Conservation (phyloP, 2,888 invertebrate species). For the Melipona bicolor region DNA sequence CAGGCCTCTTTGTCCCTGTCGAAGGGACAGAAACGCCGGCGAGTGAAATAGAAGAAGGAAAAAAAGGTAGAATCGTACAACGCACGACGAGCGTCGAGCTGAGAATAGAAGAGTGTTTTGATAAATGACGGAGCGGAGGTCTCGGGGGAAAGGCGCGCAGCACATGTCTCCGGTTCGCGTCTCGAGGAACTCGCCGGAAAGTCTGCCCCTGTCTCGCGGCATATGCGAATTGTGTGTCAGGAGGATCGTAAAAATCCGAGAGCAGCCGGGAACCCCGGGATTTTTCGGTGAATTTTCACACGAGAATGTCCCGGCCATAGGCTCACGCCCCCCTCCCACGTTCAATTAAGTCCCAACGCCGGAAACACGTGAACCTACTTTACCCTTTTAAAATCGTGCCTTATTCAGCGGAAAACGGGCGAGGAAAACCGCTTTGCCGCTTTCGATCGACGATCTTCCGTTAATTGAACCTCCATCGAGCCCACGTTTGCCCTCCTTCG, state of each 20-base stretch:
- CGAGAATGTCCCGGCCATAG: neutral
- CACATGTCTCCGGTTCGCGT: constrained; percentile 69
- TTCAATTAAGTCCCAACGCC: constrained; percentile 43
- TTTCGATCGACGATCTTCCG: neutral
- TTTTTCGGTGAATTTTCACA: constrained; percentile 61
- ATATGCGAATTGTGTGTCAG: constrained; percentile 66
- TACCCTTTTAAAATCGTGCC: constrained; percentile 21
- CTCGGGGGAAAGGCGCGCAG: constrained; percentile 64
- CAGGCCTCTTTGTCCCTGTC: neutral
- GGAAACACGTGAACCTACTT: constrained; percentile 55
- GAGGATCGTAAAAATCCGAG: constrained; percentile 50
- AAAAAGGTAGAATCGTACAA: constrained; percentile 39
- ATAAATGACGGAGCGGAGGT: constrained; percentile 58
- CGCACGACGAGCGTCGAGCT: neutral
- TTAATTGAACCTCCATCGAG: constrained; percentile 5
- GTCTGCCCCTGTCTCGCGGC: constrained; percentile 42
- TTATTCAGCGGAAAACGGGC: constrained; percentile 18
- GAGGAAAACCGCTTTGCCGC: neutral
- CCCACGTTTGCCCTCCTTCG: no score
- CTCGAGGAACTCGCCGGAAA: constrained; percentile 57
- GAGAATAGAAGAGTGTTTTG: constrained; percentile 35
- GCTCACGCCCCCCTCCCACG: neutral
- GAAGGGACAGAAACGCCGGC: neutral
- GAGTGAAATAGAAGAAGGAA: neutral
- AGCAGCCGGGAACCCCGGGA: constrained; percentile 11